These are phyloP conservation scores for Zootoca vivipara DNA, from an alignment of 2,113 vertebrate species.

Conservation along the genomic window DNA sequence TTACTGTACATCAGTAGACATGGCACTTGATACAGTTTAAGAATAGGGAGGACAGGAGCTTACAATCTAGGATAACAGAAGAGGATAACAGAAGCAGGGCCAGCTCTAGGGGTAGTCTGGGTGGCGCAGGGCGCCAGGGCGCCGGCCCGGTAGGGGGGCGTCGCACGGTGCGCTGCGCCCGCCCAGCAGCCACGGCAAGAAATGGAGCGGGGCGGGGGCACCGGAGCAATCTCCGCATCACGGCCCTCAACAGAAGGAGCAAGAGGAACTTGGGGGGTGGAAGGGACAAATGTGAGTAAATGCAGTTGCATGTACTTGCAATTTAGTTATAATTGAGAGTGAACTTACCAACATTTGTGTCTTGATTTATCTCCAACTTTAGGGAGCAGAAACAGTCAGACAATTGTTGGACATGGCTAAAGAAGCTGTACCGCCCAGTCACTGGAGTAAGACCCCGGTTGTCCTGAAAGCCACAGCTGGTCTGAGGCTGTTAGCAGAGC, in stretches of 20 bases:
- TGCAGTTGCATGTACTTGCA: neutral
- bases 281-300: neutral
- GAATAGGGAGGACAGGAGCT: neutral
- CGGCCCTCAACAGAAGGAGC: too few relatives aligned
- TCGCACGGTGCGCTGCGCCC: too few relatives aligned
- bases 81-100: too few relatives aligned
- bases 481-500: slow-evolving; percentile 87
- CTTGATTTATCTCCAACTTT: slow-evolving; percentile 22
- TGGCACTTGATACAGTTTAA: neutral
- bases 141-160: too few relatives aligned
- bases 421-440: slow-evolving; percentile 86
- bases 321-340: neutral
- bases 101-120: too few relatives aligned
- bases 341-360: neutral
- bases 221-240: too few relatives aligned
- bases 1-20: neutral
- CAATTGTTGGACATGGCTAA: slow-evolving; percentile 88
- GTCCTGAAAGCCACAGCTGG: slow-evolving; percentile 96
- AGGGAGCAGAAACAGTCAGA: slow-evolving; percentile 90
- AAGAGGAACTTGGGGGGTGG: neutral
- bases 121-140: too few relatives aligned
- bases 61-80: neutral
- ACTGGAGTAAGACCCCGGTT: slow-evolving; percentile 92
- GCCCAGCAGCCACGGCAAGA: too few relatives aligned
- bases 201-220: too few relatives aligned